phyloP scores from a whole-genome alignment of 1,140 invertebrate genomes.

The Bombus haemorrhoidalis region DNA sequence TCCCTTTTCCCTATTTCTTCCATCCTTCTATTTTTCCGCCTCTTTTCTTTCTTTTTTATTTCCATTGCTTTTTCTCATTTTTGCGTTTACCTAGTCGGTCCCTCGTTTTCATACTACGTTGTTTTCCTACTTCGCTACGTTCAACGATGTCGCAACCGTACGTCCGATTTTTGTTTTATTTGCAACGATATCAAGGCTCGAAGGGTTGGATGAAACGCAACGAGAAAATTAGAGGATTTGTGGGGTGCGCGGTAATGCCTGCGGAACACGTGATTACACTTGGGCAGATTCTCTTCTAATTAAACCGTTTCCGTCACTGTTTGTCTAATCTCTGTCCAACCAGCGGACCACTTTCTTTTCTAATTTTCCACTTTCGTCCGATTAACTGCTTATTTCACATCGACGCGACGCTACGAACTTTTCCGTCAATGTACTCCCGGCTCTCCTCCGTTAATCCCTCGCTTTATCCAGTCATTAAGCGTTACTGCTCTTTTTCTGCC shows the following conservation, averaged over 20 bases:
- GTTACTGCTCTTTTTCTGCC: background rate
- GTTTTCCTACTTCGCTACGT: background rate
- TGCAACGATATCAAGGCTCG: background rate
- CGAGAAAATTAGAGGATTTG: background rate
- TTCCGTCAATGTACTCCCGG: background rate
- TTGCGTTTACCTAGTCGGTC: no score
- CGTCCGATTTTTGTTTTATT: conserved; percentile 1
- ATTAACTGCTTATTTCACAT: conserved; percentile 42
- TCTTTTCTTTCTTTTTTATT: no score
- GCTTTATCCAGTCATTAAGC: conserved; percentile 27
- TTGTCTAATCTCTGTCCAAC: background rate
- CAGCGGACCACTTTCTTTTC: background rate
- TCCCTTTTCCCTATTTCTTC: background rate
- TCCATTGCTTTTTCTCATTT: background rate
- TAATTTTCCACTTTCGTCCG: background rate
- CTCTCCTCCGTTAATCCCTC: conserved; percentile 10
- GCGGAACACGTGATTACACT: conserved; percentile 9
- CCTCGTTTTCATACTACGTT: background rate
- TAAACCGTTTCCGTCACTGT: background rate
- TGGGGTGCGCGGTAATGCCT: no score
- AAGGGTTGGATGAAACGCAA: no score
- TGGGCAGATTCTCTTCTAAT: background rate
- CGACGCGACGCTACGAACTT: background rate
- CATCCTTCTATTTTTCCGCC: background rate
- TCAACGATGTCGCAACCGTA: background rate